Percentiles rank a stretch among this genome's conserved stretches.
Conservation (phyloP, 2,888 invertebrate genomes). For the Chymomyza fuscimana region DNA sequence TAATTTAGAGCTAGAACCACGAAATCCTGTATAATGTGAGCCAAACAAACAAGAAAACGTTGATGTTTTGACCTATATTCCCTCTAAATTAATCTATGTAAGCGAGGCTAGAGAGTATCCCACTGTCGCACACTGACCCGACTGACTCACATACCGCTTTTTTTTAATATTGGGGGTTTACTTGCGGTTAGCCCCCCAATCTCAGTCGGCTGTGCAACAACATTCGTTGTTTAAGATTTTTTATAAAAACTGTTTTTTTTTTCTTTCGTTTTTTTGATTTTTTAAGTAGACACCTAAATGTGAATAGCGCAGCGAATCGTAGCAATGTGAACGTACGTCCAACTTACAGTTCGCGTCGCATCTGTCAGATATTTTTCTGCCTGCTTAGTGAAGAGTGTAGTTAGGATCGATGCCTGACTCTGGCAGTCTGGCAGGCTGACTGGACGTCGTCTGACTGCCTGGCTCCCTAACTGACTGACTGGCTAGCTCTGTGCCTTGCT, state of each 20-base stretch:
- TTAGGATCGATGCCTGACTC: slow-evolving; percentile 61
- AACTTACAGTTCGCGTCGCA: slow-evolving; percentile 60
- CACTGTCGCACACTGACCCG: too few species aligned
- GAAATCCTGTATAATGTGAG: too few species aligned
- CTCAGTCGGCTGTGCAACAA: slow-evolving; percentile 12
- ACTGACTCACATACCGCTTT: neutral
- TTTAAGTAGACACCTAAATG: slow-evolving; percentile 74
- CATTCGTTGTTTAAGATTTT: neutral
- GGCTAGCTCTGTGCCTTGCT: neutral
- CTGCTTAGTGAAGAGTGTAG: slow-evolving; percentile 70
- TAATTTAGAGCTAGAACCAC: too few species aligned
- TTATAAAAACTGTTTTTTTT: neutral
- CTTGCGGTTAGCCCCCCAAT: slow-evolving; percentile 58
- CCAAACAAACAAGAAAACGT: too few species aligned
- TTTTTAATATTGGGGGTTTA: slow-evolving; percentile 42
- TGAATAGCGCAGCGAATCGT: slow-evolving; percentile 73
- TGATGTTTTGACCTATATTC: too few species aligned
- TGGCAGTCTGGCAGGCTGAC: slow-evolving; percentile 8
- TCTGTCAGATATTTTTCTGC: slow-evolving; percentile 70
- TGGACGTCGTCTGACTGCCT: slow-evolving; percentile 2
- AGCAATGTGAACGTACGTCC: slow-evolving; percentile 48
- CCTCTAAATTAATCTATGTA: too few species aligned
- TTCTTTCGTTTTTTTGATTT: slow-evolving; percentile 28
- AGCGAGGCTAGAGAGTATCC: slow-evolving; percentile 19
- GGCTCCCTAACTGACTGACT: neutral